Evolutionary conservation across 2,797 vertebrate species (phyloP).

Genomic region (Clarias pachynema): DNA sequence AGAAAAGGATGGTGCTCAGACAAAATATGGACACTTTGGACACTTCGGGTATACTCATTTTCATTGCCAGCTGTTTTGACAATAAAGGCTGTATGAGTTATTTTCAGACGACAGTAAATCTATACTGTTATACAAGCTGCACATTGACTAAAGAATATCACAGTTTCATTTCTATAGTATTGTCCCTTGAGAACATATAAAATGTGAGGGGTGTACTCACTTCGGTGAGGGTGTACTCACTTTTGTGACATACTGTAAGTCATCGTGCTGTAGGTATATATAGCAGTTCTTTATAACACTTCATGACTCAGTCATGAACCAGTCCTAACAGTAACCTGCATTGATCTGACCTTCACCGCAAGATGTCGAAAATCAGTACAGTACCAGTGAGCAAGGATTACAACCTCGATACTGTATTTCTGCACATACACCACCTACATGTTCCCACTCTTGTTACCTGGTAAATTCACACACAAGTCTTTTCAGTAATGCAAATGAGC

Average conservation of each 20-base stretch:
- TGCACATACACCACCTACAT: constrained; percentile 48
- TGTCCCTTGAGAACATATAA: no score
- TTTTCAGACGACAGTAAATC: no score
- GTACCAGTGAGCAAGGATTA: constrained; percentile 2
- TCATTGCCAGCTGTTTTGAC: no score
- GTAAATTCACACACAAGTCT: constrained; percentile 43
- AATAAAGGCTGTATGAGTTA: no score
- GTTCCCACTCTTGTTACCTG: constrained; percentile 43
- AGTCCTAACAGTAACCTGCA: not conserved
- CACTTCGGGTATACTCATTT: no score
- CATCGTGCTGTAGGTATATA: not conserved
- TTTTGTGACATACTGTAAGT: not conserved
- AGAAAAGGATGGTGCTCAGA: no score
- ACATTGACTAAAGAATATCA: no score
- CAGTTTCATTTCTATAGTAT: no score
- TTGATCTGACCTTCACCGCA: not conserved
- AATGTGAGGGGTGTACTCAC: no score
- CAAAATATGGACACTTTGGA: no score
- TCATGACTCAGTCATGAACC: not conserved
- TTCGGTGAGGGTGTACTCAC: no score
- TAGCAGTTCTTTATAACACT: not conserved
- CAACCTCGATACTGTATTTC: constrained; percentile 30
- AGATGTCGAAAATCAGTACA: not conserved
- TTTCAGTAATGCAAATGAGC: constrained; percentile 61
- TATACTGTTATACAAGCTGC: no score